A percentile compares a stretch with the other conserved stretches of the same genome.
Conservation (phyloP, 2,113 vertebrate genomes). For the Kobus ellipsiprymnus region DNA sequence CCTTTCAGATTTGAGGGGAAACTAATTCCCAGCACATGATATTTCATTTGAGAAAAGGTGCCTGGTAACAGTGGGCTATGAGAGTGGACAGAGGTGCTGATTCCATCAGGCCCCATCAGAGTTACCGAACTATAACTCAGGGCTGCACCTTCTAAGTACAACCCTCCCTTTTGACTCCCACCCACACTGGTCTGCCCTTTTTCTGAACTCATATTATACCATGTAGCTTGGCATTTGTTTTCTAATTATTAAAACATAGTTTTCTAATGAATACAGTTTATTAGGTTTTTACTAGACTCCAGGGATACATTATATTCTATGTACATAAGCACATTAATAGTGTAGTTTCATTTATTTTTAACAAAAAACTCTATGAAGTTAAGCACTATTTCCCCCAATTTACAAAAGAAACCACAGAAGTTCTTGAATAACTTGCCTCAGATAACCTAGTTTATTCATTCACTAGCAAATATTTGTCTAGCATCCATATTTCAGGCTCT, state of each 20-base stretch:
- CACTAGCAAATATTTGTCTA: constrained; percentile 24
- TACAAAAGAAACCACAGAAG: constrained; percentile 29
- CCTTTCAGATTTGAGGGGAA: neutral
- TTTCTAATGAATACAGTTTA: constrained; percentile 40
- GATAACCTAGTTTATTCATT: neutral
- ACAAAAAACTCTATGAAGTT: neutral
- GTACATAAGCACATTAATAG: neutral
- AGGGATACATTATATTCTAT: neutral
- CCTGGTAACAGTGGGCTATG: neutral
- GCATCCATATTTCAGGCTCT: neutral
- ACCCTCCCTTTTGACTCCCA: neutral
- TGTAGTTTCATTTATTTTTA: constrained; percentile 47
- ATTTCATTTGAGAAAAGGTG: neutral
- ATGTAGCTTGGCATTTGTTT: constrained; percentile 28
- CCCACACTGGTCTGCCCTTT: neutral
- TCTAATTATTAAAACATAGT: constrained; percentile 41
- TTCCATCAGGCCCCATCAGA: neutral
- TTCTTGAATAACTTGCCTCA: constrained; percentile 4
- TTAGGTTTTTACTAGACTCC: constrained; percentile 23
- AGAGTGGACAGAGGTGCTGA: neutral
- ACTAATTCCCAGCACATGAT: neutral
- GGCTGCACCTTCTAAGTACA: neutral
- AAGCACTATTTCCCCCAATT: constrained; percentile 4
- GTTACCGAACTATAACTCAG: neutral
- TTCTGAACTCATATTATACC: constrained; percentile 33